phyloP scores from a whole-genome alignment of 2,888 invertebrate genomes.

The Cenopis cana region DNA sequence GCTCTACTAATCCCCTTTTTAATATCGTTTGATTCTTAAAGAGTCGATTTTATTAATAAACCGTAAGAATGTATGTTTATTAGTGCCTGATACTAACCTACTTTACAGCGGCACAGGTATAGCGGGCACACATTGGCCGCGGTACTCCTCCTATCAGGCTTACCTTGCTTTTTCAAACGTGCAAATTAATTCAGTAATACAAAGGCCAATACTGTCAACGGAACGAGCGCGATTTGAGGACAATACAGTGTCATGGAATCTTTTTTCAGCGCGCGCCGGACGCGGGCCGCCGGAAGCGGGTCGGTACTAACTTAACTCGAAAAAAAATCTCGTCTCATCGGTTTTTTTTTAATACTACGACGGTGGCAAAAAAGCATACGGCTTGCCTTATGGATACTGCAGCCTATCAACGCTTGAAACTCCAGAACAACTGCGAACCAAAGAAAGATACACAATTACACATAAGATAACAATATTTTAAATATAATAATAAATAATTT shows the following conservation, averaged over 20 bases:
- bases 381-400: too few species aligned
- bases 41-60: too few species aligned
- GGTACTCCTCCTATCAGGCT: background rate
- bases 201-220: conserved; percentile 44
- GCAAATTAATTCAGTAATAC: conserved; percentile 41
- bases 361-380: too few species aligned
- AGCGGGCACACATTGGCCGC: background rate
- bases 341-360: background rate
- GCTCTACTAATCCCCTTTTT: too few species aligned
- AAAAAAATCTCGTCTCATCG: background rate
- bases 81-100: background rate
- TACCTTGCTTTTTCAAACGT: conserved; percentile 28
- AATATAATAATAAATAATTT: too few species aligned
- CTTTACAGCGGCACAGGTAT: too few species aligned
- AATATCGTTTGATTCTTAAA: too few species aligned
- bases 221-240: conserved; percentile 43
- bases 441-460: too few species aligned
- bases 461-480: too few species aligned
- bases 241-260: conserved; percentile 67
- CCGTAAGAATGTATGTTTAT: too few species aligned
- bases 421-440: too few species aligned
- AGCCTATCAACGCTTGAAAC: too few species aligned
- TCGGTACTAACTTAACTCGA: conserved; percentile 53
- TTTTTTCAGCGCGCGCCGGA: conserved; percentile 78
- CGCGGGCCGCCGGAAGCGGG: conserved; percentile 68